Evolutionary conservation across 2,113 vertebrate genomes (phyloP).

Genomic region (Tenrec ecaudatus): DNA sequence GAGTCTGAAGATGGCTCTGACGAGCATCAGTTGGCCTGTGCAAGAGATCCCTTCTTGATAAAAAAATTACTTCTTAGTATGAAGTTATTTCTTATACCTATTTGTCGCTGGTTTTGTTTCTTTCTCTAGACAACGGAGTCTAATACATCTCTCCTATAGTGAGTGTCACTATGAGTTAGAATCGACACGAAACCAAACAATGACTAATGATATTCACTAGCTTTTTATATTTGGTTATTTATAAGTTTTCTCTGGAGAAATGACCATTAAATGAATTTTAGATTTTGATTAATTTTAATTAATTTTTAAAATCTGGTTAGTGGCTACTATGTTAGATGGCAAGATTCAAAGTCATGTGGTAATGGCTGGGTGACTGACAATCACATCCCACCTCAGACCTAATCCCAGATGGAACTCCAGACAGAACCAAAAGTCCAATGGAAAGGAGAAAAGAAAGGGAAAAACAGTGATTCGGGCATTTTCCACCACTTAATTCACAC

Average conservation of each 20-base stretch:
- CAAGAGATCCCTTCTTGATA: too few species aligned
- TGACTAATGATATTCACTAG: not conserved
- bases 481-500: conserved; percentile 50
- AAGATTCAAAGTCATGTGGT: conserved; percentile 32
- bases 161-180: not conserved
- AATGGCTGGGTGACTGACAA: conserved; percentile 38
- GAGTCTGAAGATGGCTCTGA: too few species aligned
- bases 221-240: conserved; percentile 47
- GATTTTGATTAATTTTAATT: conserved; percentile 46
- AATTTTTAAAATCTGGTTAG: conserved; percentile 43
- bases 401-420: not conserved
- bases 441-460: conserved; percentile 33
- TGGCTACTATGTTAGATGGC: conserved; percentile 20
- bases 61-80: too few species aligned
- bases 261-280: conserved; percentile 20
- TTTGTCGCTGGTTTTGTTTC: too few species aligned
- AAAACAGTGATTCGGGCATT: conserved; percentile 62
- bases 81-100: too few species aligned
- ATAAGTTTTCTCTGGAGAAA: conserved; percentile 42
- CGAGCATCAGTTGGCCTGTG: too few species aligned
- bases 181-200: not conserved
- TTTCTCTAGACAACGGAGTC: too few species aligned
- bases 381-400: conserved; percentile 19
- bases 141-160: too few species aligned
- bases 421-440: conserved; percentile 27